A percentile compares a stretch with the other conserved stretches of the same genome.
phyloP scores from a whole-genome alignment of 2,888 invertebrate species.

The Lycia hirtaria region DNA sequence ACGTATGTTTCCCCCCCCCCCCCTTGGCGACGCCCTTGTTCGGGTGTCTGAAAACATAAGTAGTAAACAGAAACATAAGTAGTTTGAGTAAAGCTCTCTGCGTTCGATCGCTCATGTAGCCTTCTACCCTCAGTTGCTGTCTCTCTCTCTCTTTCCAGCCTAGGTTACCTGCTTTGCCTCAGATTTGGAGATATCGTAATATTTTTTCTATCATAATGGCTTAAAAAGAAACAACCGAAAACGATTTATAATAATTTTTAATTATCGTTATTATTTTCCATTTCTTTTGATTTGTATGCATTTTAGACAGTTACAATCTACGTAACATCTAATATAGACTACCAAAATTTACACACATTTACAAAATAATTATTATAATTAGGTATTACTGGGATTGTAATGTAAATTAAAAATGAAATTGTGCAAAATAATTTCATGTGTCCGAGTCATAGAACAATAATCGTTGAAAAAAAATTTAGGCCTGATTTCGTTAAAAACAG shows the following conservation, averaged over 20 bases:
- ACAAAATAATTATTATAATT: no score
- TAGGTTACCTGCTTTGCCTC: no score
- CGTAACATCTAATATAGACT: constrained; percentile 82
- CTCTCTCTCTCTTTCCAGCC: no score
- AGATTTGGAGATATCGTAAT: no score
- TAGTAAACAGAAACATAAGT: no score
- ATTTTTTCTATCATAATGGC: background rate
- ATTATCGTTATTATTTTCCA: constrained; percentile 69
- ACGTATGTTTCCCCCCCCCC: no score
- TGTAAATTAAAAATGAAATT: constrained; percentile 39
- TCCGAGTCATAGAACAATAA: background rate
- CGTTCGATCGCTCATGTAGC: no score
- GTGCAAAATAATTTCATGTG: constrained; percentile 20
- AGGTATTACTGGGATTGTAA: constrained; percentile 71
- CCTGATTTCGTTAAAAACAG: constrained; percentile 38
- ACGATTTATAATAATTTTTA: constrained; percentile 77
- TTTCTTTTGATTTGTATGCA: constrained; percentile 64
- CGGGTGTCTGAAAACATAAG: no score
- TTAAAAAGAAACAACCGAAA: constrained; percentile 34
- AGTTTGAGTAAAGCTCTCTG: no score
- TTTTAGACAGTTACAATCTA: constrained; percentile 79
- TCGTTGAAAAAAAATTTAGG: constrained; percentile 38
- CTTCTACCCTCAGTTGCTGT: no score
- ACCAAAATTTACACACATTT: constrained; percentile 82
- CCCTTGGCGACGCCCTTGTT: no score